Evolutionary conservation across 2,113 vertebrate species (phyloP).

Genomic region (Perca fluviatilis): DNA sequence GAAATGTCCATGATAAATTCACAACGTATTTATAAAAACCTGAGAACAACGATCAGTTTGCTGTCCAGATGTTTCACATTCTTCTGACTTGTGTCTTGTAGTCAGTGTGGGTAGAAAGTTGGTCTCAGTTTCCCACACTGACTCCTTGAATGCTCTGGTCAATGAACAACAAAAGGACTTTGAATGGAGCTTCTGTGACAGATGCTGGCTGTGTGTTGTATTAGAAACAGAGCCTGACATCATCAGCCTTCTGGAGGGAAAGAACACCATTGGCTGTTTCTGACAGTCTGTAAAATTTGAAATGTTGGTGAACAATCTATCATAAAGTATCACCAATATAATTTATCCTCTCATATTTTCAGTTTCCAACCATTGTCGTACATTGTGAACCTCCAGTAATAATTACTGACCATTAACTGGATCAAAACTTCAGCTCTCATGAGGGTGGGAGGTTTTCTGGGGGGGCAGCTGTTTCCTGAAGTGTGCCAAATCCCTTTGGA

Average conservation of each 20-base stretch:
- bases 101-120: background rate
- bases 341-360: background rate
- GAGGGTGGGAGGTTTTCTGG: background rate
- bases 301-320: background rate
- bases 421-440: background rate
- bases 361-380: background rate
- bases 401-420: background rate
- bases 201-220: constrained; percentile 31
- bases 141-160: too few species aligned
- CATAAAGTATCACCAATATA: background rate
- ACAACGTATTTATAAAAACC: background rate
- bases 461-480: background rate
- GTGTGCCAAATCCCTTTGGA: constrained; percentile 1
- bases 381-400: background rate
- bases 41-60: background rate
- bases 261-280: background rate
- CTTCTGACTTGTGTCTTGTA: background rate
- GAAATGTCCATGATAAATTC: background rate
- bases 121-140: too few species aligned
- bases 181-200: too few species aligned
- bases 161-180: too few species aligned
- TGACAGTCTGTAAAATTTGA: background rate
- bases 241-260: constrained; percentile 14
- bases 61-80: background rate
- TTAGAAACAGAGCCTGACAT: background rate